Evolutionary conservation across 1,140 invertebrate genomes (phyloP).

Genomic region (Reticulitermes speratus): DNA sequence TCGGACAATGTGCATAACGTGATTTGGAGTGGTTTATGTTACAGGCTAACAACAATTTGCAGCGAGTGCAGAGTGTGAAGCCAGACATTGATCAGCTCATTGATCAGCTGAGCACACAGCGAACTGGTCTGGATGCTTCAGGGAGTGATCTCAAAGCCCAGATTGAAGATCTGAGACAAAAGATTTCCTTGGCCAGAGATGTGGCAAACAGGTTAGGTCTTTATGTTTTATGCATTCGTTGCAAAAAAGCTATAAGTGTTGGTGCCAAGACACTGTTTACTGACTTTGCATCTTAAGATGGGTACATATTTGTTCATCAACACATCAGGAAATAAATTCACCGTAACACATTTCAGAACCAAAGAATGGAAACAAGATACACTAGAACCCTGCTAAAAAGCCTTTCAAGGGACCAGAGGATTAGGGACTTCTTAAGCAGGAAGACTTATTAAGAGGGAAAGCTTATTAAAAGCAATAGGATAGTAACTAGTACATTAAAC

Average conservation of each 20-base stretch:
- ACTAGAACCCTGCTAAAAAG: no score
- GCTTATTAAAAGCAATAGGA: no score
- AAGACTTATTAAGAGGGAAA: no score
- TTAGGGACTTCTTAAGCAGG: no score
- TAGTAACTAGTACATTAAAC: no score
- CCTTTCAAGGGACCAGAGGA: no score
- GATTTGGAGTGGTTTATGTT: constrained; percentile 34
- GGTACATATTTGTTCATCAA: no score
- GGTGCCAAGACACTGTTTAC: no score
- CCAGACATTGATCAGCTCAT: constrained; percentile 63
- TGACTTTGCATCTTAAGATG: no score
- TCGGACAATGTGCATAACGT: not conserved
- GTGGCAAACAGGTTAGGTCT: constrained; percentile 58
- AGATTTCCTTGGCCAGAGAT: constrained; percentile 78
- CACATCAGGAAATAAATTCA: no score
- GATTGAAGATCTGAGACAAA: constrained; percentile 68
- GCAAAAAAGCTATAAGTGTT: not conserved
- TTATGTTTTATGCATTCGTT: not conserved
- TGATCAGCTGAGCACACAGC: constrained; percentile 57
- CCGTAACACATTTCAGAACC: no score
- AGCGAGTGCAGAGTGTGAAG: constrained; percentile 60
- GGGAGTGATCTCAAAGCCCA: constrained; percentile 64
- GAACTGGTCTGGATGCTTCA: constrained; percentile 55
- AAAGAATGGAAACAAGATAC: no score
- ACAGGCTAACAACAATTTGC: constrained; percentile 49